phyloP scores from a whole-genome alignment of 2,888 invertebrate species.

The Eupithecia exiguata region DNA sequence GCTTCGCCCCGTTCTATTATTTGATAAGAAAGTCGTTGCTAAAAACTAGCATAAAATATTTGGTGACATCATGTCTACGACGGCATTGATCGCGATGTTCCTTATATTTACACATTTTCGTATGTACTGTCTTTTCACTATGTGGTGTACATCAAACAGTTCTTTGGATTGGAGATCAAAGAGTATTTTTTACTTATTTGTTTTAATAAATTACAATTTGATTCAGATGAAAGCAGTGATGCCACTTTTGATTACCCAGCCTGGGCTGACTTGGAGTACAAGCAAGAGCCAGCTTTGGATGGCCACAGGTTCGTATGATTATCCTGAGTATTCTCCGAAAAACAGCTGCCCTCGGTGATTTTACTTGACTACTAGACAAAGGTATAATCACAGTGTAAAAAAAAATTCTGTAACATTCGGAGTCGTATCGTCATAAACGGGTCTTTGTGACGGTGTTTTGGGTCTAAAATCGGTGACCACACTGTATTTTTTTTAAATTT shows the following conservation, averaged over 20 bases:
- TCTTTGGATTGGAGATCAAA: background rate
- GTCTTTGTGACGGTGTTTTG: no score
- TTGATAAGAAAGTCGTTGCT: constrained; percentile 49
- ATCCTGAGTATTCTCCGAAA: background rate
- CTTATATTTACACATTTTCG: constrained; percentile 33
- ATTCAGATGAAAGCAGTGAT: constrained; percentile 41
- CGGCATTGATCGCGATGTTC: constrained; percentile 31
- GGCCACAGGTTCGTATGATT: constrained; percentile 58
- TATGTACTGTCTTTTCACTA: constrained; percentile 31
- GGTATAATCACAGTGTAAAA: background rate
- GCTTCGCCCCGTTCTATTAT: constrained; percentile 38
- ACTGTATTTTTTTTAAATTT: no score
- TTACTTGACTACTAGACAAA: background rate
- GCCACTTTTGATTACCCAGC: background rate
- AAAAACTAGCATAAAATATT: constrained; percentile 25
- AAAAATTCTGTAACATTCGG: no score
- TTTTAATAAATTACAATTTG: background rate
- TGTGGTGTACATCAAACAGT: background rate
- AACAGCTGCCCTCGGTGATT: background rate
- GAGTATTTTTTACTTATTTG: background rate
- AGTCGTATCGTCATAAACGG: no score
- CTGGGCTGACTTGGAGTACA: constrained; percentile 33
- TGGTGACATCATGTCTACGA: constrained; percentile 41
- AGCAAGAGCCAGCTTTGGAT: constrained; percentile 51
- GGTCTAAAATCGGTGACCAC: no score